These are phyloP conservation scores for Drosophila suboccidentalis DNA, from an alignment of 2,888 invertebrate genomes.

Conservation along the genomic window DNA sequence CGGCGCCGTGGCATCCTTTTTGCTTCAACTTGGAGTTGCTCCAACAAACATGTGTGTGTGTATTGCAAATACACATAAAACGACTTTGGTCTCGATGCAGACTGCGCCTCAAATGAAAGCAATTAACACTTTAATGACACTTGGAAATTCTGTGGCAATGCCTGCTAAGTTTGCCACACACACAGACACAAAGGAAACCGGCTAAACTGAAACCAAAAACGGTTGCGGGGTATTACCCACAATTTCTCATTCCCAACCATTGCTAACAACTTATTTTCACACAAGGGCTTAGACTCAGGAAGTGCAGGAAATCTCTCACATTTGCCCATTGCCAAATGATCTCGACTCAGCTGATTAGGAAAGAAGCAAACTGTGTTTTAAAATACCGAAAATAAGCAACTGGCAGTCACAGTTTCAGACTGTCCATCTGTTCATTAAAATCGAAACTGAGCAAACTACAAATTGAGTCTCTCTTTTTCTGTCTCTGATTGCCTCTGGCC, in stretches of 20 bases:
- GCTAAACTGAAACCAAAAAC: constrained; percentile 18
- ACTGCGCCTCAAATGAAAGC: constrained; percentile 67
- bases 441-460: constrained; percentile 45
- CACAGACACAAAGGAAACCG: constrained; percentile 31
- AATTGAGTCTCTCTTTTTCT: constrained; percentile 37
- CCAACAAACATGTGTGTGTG: constrained; percentile 24
- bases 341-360: neutral
- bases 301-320: constrained; percentile 30
- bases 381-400: constrained; percentile 16
- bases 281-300: constrained; percentile 18
- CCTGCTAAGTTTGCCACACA: constrained; percentile 48
- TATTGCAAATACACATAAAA: constrained; percentile 33
- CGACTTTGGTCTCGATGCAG: constrained; percentile 35
- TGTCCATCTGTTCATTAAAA: constrained; percentile 47
- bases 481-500: constrained; percentile 18
- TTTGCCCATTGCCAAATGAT: constrained; percentile 24
- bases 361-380: neutral
- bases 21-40: constrained; percentile 18
- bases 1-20: constrained; percentile 45
- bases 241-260: constrained; percentile 9
- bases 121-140: constrained; percentile 80
- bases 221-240: constrained; percentile 31
- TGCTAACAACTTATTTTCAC: constrained; percentile 30
- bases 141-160: constrained; percentile 62
- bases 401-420: neutral